Evolutionary conservation across 2,113 vertebrate species (phyloP).

Genomic region (Pionites leucogaster): DNA sequence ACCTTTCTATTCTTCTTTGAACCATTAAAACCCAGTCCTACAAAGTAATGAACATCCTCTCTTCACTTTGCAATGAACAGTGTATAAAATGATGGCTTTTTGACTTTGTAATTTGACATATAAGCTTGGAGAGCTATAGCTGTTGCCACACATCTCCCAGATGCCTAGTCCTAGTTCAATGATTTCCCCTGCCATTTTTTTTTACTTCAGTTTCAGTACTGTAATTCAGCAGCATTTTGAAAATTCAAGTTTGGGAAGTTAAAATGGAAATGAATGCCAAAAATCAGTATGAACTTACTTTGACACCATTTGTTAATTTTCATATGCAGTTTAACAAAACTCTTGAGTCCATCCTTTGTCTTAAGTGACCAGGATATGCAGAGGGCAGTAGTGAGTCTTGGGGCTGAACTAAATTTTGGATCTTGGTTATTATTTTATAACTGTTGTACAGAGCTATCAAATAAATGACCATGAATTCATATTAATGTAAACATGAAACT

Average conservation of each 20-base stretch:
- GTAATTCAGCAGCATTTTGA: not conserved
- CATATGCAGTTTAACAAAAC: not conserved
- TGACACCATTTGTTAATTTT: not conserved
- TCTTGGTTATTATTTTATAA: not conserved
- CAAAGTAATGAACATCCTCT: not conserved
- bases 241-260: not conserved
- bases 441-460: not conserved
- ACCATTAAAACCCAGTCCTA: not conserved
- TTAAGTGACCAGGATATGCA: not conserved
- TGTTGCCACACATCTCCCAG: not conserved
- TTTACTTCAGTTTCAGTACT: not conserved
- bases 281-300: not conserved
- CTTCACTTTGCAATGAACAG: not conserved
- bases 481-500: not conserved
- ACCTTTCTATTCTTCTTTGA: not conserved
- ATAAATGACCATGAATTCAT: not conserved
- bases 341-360: not conserved
- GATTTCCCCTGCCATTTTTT: not conserved
- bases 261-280: not conserved
- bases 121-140: not conserved
- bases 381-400: not conserved
- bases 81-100: not conserved
- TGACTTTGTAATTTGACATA: not conserved
- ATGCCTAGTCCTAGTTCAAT: not conserved
- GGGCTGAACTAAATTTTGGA: not conserved